phyloP scores from a whole-genome alignment of 2,797 vertebrate species.

The Eutrigla gurnardus region DNA sequence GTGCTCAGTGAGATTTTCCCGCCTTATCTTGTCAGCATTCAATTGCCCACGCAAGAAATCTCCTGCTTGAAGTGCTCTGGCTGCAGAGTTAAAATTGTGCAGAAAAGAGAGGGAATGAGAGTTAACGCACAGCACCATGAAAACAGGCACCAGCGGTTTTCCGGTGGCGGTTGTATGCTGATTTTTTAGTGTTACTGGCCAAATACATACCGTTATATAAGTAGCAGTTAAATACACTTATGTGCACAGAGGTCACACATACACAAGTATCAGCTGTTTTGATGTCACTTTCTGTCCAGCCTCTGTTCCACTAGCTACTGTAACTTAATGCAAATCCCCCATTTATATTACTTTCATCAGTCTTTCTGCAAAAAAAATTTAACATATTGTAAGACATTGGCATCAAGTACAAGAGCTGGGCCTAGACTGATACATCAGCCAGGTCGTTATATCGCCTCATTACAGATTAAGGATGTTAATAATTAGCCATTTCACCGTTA shows the following conservation, averaged over 20 bases:
- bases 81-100: conserved; percentile 23
- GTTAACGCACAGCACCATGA: conserved; percentile 22
- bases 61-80: conserved; percentile 36
- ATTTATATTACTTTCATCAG: background rate
- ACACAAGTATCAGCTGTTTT: background rate
- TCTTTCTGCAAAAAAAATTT: background rate
- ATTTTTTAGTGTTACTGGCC: background rate
- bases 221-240: background rate
- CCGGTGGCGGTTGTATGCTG: background rate
- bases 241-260: background rate
- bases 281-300: background rate
- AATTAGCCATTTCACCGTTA: no score
- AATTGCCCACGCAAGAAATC: conserved; percentile 61
- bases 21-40: conserved; percentile 63
- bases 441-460: background rate
- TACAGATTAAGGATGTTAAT: no score
- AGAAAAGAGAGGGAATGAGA: conserved; percentile 32
- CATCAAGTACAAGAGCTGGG: background rate
- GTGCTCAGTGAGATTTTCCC: conserved; percentile 52
- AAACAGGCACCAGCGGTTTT: conserved; percentile 15
- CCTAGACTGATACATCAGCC: background rate
- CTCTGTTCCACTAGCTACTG: background rate
- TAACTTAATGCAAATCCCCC: background rate
- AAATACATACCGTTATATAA: background rate
- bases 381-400: background rate